phyloP scores from a whole-genome alignment of 92 coral and sea anemone genomes.

The Bergia sp. region DNA sequence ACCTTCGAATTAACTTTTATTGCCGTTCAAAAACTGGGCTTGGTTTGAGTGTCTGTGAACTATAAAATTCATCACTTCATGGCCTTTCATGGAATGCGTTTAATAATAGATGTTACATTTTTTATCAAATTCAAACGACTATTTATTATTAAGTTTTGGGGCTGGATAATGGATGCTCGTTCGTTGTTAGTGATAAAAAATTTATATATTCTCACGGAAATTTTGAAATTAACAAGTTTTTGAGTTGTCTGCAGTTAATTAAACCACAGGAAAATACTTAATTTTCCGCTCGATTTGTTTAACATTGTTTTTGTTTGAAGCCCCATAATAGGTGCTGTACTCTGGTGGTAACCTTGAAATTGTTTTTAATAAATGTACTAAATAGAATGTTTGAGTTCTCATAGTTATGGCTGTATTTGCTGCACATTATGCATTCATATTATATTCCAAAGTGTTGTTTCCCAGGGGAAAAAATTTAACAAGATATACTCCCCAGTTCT shows the following conservation, averaged over 20 bases:
- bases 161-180: neutral
- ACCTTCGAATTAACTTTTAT: constrained; percentile 2
- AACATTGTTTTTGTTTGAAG: neutral
- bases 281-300: neutral
- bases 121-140: neutral
- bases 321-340: neutral
- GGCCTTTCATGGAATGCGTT: constrained; percentile 16
- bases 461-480: too few relatives aligned
- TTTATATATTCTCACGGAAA: neutral
- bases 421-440: too few relatives aligned
- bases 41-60: neutral
- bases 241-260: neutral
- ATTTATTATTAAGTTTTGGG: neutral
- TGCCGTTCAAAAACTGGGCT: neutral
- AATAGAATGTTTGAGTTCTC: too few relatives aligned
- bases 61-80: neutral
- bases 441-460: too few relatives aligned
- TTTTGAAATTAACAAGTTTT: constrained; percentile 1
- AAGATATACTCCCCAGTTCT: too few relatives aligned
- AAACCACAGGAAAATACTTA: neutral
- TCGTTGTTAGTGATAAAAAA: neutral
- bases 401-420: too few relatives aligned
- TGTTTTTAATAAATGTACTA: too few relatives aligned
- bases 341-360: too few relatives aligned
- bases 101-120: neutral